Conservation (phyloP, 2,797 vertebrate genomes). For the Sebastolobus alascanus region DNA sequence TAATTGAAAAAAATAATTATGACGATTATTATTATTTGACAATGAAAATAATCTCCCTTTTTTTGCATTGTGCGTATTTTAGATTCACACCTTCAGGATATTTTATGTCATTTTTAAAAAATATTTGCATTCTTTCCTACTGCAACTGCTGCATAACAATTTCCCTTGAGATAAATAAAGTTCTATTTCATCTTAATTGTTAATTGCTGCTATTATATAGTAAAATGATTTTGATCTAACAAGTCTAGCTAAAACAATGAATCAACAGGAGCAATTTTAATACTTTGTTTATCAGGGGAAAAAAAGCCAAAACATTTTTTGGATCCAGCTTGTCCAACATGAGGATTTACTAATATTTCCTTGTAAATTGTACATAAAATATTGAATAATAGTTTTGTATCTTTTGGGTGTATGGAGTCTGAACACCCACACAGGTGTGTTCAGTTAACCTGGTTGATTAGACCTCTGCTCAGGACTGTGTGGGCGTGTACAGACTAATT, state of each 20-base stretch:
- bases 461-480: neutral
- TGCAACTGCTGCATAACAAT: neutral
- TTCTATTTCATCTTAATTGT: neutral
- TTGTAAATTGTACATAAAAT: neutral
- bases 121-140: neutral
- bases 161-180: neutral
- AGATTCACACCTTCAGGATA: neutral
- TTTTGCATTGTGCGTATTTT: neutral
- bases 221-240: neutral
- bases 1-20: too few species aligned
- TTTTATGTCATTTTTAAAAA: too few species aligned
- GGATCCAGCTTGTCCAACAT: neutral
- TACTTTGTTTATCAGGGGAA: neutral
- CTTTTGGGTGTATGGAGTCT: neutral
- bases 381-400: neutral
- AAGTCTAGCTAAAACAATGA: neutral
- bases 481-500: neutral
- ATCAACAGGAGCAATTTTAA: neutral
- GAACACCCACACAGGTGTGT: neutral
- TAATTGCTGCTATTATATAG: neutral
- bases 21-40: neutral
- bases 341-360: neutral
- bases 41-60: neutral
- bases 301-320: neutral
- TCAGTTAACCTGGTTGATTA: neutral